Evolutionary conservation across 1,140 invertebrate species (phyloP).

Genomic region (Microplitis mediator): DNA sequence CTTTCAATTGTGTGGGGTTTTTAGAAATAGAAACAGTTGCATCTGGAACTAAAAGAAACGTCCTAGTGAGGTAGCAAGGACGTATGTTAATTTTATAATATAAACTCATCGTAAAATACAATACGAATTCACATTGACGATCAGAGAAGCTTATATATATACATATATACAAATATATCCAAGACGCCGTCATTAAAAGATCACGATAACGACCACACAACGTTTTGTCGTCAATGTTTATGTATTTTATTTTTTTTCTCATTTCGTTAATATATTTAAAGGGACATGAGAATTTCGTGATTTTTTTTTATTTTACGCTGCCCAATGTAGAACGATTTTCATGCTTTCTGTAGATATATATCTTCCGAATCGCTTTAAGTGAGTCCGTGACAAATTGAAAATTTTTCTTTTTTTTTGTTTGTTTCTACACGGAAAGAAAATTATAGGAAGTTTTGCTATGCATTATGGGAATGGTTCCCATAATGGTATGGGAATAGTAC

Average conservation of each 20-base stretch:
- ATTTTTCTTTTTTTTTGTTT: neutral
- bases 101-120: slow-evolving; percentile 27
- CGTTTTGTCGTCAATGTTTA: neutral
- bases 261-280: neutral
- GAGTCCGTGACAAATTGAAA: neutral
- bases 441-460: too few species aligned
- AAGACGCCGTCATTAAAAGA: slow-evolving; percentile 15
- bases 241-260: neutral
- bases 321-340: too few species aligned
- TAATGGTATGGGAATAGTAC: too few species aligned
- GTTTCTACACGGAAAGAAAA: too few species aligned
- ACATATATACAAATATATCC: neutral
- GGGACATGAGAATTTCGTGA: too few species aligned
- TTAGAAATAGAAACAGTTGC: neutral
- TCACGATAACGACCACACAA: slow-evolving; percentile 19
- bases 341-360: neutral
- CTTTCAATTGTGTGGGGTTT: neutral
- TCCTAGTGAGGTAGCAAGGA: slow-evolving; percentile 27
- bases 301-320: too few species aligned
- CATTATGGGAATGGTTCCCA: too few species aligned
- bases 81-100: slow-evolving; percentile 30
- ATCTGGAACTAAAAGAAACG: neutral
- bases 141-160: neutral
- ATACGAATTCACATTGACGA: neutral
- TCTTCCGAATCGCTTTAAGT: neutral